Evolutionary conservation across 2,113 vertebrate species (phyloP), one percentile per base, ranked within the genome.

Genomic region (Eira barbara): DNA sequence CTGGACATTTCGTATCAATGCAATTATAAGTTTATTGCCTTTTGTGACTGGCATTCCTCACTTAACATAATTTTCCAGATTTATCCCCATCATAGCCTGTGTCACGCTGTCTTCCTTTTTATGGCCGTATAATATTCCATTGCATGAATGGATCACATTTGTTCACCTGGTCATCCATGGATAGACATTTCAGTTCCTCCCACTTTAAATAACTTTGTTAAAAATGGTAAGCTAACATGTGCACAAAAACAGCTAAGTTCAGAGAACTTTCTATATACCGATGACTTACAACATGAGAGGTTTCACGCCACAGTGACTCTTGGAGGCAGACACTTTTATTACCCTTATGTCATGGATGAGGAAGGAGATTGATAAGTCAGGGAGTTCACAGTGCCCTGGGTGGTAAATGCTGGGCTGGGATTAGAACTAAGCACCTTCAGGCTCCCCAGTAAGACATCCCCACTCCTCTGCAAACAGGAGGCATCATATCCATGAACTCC

Each of bases 81-180:
- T 34, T 9, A 12, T 8, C 39, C 20, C 4, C 6, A 0, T 11
- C 0, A 3, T n/a, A 23, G 7, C 4, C 7, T 0, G 12, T 23
- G 2, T 74, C 25, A 7, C 4, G 0, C 52, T 1, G 1, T 17
- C 27, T 36, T 88, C 49, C 49, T 73, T 73, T 73, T 42, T 6
- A 17, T 0, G 18, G 82, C 39, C 20, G 29, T 1, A 0, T 55
- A 7, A 7, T 71, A 29, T 39, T 71, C 47, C n/a, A 39, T 8
- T 1, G 9, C 18, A 4, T 14, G 29, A 42, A 1, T 2, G 7
- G 18, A 65, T 29, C 83, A 8, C 11, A 5, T 67, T 84, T 39
- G 67, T 10, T 42, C 21, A 23, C 59, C 69, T 1, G 0, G 29
- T 55, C 25, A 42, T 39, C 82, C 0, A 1, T 85, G 17, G 36